These are phyloP conservation scores for Palythoa caribaeorum DNA, from an alignment of 92 coral and sea anemone genomes.

Conservation along the genomic window DNA sequence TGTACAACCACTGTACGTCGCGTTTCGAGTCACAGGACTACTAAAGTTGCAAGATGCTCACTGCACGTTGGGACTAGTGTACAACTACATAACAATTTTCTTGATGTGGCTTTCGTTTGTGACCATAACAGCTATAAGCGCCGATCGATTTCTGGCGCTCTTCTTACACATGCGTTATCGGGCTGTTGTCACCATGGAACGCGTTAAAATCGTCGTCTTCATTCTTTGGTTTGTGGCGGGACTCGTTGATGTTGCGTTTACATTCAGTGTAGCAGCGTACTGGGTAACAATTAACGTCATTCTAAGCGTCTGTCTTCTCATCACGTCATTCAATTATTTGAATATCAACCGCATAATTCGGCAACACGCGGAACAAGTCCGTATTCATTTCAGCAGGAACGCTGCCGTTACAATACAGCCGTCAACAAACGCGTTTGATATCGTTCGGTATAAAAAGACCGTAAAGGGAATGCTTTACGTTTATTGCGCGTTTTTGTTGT, in stretches of 20 bases:
- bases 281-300: constrained; percentile 29
- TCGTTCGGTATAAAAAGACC: constrained; percentile 10
- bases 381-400: constrained; percentile 16
- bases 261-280: constrained; percentile 11
- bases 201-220: constrained; percentile 1
- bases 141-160: constrained; percentile 20
- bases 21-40: constrained; percentile 9
- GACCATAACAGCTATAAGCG: constrained; percentile 17
- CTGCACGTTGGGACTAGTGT: constrained; percentile 12
- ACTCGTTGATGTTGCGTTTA: constrained; percentile 25
- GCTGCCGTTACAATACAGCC: background rate
- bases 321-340: constrained; percentile 32
- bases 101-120: constrained; percentile 35
- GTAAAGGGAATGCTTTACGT: constrained; percentile 25
- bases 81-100: constrained; percentile 24
- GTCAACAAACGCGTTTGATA: background rate
- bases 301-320: constrained; percentile 22
- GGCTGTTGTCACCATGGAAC: constrained; percentile 16
- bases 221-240: constrained; percentile 21
- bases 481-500: constrained; percentile 23
- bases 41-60: background rate
- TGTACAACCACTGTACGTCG: constrained; percentile 5
- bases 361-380: background rate
- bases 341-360: constrained; percentile 26
- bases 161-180: constrained; percentile 20